Evolutionary conservation across 2,888 invertebrate species (phyloP).

Genomic region (Drosophila differens): DNA sequence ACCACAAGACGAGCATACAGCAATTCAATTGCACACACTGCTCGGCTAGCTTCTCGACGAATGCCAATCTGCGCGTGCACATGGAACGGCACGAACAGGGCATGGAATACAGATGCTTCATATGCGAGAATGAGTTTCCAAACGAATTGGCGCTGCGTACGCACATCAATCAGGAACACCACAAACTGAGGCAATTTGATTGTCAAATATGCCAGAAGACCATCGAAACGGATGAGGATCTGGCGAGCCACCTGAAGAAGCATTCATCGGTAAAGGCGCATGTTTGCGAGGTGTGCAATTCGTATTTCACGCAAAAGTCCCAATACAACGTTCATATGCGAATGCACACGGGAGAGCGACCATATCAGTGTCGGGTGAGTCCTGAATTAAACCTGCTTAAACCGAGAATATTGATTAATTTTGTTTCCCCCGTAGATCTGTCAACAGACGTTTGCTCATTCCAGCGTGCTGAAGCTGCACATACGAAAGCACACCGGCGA

Average conservation of each 20-base stretch:
- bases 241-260: conserved; percentile 91
- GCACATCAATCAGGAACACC: conserved; percentile 91
- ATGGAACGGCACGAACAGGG: conserved; percentile 90
- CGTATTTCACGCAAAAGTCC: conserved; percentile 92
- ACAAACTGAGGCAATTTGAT: conserved; percentile 90
- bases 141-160: conserved; percentile 90
- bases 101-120: conserved; percentile 91
- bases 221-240: conserved; percentile 92
- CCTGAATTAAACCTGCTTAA: no score
- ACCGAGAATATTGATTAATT: not conserved
- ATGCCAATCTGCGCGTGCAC: conserved; percentile 88
- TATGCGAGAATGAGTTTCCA: conserved; percentile 92
- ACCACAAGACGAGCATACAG: conserved; percentile 87
- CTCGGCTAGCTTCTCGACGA: conserved; percentile 89
- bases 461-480: conserved; percentile 93
- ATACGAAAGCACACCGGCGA: conserved; percentile 94
- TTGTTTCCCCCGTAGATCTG: conserved; percentile 75
- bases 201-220: conserved; percentile 93
- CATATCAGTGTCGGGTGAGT: conserved; percentile 91
- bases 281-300: conserved; percentile 91
- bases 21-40: conserved; percentile 91
- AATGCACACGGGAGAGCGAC: conserved; percentile 93
- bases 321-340: conserved; percentile 93
- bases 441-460: conserved; percentile 89
- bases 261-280: conserved; percentile 91